Percentiles rank a stretch among this genome's conserved stretches.
These are phyloP conservation scores for Ovis canadensis DNA, from an alignment of 2,113 vertebrate genomes.

Conservation along the genomic window DNA sequence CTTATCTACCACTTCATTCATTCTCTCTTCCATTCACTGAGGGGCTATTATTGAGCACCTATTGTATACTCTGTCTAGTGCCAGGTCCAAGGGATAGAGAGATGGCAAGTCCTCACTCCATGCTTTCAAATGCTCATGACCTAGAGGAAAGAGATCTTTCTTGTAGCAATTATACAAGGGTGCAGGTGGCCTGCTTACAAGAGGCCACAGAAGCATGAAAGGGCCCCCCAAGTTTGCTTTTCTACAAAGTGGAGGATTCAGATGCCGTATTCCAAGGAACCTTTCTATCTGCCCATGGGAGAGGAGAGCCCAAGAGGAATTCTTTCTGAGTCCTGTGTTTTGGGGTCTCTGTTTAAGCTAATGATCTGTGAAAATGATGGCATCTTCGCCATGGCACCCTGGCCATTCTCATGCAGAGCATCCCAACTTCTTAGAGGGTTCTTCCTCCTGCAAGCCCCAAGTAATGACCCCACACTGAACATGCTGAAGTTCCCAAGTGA, in stretches of 20 bases:
- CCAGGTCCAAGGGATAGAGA: background rate
- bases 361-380: too few species aligned
- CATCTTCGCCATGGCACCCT: accelerated
- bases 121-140: accelerated
- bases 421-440: accelerated
- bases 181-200: accelerated
- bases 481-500: accelerated
- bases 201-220: accelerated
- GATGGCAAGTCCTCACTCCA: accelerated
- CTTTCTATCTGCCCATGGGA: background rate
- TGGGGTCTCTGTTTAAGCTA: background rate
- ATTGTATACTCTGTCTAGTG: background rate
- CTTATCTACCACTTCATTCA: background rate
- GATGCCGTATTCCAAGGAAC: accelerated
- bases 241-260: background rate
- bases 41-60: background rate
- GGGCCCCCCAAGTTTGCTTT: background rate
- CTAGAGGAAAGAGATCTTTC: background rate
- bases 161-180: accelerated
- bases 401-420: accelerated
- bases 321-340: background rate
- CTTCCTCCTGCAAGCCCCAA: accelerated
- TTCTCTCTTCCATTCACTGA: background rate
- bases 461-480: accelerated
- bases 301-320: background rate